These are phyloP conservation scores for pig (Sus scrofa) DNA, from an alignment of 2,113 vertebrate species.

Conservation along the genomic window DNA sequence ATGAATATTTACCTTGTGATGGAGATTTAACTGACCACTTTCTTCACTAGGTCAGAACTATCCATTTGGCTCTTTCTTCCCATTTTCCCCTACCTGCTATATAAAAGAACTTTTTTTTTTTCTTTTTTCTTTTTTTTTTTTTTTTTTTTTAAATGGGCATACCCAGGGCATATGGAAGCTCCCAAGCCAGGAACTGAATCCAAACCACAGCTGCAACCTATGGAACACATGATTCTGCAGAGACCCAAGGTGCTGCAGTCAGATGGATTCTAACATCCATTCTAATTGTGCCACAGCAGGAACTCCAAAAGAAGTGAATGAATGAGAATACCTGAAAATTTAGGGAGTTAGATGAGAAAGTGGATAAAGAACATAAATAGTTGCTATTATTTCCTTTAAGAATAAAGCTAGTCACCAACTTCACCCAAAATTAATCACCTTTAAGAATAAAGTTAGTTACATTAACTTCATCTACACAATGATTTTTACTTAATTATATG, in stretches of 20 bases:
- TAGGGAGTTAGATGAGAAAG: neutral
- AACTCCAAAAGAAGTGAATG: neutral
- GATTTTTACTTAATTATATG: conserved; percentile 24
- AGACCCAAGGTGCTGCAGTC: no score
- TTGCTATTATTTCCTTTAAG: neutral
- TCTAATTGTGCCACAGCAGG: no score
- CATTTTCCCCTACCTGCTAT: neutral
- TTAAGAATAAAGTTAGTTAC: conserved; percentile 1
- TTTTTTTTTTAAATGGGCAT: no score
- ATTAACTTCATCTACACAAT: conserved; percentile 6
- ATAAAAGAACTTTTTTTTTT: neutral
- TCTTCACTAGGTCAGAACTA: neutral
- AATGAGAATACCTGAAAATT: neutral
- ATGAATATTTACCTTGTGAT: neutral
- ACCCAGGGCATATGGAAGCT: no score
- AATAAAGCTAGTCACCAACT: neutral
- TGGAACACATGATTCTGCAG: no score
- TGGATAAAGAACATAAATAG: neutral
- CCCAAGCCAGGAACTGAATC: no score
- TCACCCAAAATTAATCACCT: neutral
- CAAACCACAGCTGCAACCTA: no score
- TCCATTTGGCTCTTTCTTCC: neutral
- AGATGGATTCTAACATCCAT: no score
- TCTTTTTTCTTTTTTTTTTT: neutral
- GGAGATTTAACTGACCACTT: conserved; percentile 10